Conservation (phyloP, 1,140 invertebrate genomes). For the Dinoponera quadriceps region DNA sequence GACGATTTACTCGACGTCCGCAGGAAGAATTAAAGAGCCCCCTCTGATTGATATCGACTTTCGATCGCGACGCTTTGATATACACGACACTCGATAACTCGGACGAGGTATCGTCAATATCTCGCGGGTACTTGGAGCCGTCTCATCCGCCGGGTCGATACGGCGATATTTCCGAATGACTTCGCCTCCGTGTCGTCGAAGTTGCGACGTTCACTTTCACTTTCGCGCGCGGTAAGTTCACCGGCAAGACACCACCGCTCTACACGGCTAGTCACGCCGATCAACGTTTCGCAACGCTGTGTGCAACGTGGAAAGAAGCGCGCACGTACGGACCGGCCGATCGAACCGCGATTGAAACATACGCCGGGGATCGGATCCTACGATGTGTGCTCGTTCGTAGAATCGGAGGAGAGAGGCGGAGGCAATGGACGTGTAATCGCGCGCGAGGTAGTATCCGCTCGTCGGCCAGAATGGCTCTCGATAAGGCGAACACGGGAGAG, state of each 20-base stretch:
- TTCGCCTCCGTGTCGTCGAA: not conserved
- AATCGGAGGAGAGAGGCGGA: slow-evolving; percentile 56
- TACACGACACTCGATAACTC: no score
- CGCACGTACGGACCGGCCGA: slow-evolving; percentile 46
- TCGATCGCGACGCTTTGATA: not conserved
- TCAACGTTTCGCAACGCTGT: slow-evolving; percentile 53
- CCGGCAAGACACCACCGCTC: slow-evolving; percentile 9
- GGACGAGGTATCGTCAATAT: no score
- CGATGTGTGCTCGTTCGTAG: slow-evolving; percentile 31
- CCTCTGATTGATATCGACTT: not conserved
- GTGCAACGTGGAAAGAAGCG: slow-evolving; percentile 12
- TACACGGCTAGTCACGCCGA: slow-evolving; percentile 5
- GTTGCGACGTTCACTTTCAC: slow-evolving; percentile 35
- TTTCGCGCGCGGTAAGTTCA: slow-evolving; percentile 9
- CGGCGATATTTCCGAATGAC: not conserved
- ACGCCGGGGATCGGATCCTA: slow-evolving; percentile 17
- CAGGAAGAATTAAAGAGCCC: slow-evolving; percentile 13
- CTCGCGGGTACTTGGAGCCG: not conserved
- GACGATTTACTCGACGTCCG: slow-evolving; percentile 36
- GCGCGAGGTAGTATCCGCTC: slow-evolving; percentile 26
- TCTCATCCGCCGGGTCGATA: not conserved
- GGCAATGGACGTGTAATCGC: slow-evolving; percentile 50
- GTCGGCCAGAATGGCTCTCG: slow-evolving; percentile 60
- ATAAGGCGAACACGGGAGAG: slow-evolving; percentile 64
- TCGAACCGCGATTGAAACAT: slow-evolving; percentile 55